A percentile compares a stretch with the other conserved stretches of the same genome.
Evolutionary conservation across 2,888 invertebrate genomes (phyloP).

Genomic region (Eilema sororculum): DNA sequence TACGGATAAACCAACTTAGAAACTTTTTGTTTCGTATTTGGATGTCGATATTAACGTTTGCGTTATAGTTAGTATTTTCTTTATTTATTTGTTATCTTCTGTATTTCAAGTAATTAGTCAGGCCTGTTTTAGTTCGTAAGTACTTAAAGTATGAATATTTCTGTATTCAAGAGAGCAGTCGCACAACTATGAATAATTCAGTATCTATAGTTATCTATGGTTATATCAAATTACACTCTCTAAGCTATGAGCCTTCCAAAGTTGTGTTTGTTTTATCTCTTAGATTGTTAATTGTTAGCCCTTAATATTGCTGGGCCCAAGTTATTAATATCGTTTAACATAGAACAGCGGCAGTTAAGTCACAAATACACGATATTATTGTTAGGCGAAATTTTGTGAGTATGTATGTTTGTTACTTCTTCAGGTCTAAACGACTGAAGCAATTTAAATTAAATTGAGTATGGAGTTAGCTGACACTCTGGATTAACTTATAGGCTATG

Average conservation of each 20-base stretch:
- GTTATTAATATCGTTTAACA: background rate
- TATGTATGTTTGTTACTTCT: too few relatives aligned
- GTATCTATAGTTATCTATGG: background rate
- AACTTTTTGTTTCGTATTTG: too few relatives aligned
- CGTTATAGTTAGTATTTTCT: background rate
- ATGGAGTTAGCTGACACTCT: too few relatives aligned
- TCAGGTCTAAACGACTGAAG: too few relatives aligned
- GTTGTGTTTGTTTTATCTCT: slow-evolving; percentile 7
- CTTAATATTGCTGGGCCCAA: background rate
- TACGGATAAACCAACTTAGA: too few relatives aligned
- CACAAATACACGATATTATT: background rate
- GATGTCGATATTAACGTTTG: background rate
- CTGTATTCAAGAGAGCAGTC: background rate
- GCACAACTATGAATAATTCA: background rate
- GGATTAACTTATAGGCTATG: too few relatives aligned
- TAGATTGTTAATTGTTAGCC: slow-evolving; percentile 7
- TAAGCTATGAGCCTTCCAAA: background rate
- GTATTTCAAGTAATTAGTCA: background rate
- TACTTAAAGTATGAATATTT: background rate
- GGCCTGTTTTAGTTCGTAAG: background rate
- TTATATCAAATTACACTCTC: background rate
- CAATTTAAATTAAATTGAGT: too few relatives aligned
- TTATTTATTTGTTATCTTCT: background rate
- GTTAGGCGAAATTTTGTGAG: too few relatives aligned
- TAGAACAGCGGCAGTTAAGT: background rate